Evolutionary conservation across 2,113 vertebrate genomes (phyloP), one percentile per base, ranked within the genome.

Genomic region (Hystrix cristata): DNA sequence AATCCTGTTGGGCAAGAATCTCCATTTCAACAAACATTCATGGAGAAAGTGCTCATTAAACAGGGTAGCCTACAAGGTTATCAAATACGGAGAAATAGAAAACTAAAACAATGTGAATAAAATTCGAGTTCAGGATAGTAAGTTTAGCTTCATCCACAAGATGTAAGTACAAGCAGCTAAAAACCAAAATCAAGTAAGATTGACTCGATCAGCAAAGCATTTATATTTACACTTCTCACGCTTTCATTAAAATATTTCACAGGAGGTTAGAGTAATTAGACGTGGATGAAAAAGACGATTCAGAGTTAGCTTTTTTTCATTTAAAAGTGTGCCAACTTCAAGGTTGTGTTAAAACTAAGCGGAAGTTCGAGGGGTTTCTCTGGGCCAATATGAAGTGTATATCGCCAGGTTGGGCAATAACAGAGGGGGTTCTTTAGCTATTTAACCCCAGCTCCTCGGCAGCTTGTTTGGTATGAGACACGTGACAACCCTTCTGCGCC

Each of bases 301-400:
- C 69, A 38, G 46, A 74, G 18, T 29, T 87, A 48, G 3, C 46
- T 48, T 84, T 80, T 82, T 92, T 71, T 57, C 74, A 81, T 34
- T 84, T 74, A 93, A 51, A 97, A 76, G 31, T 64, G 71, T 84
- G 92, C 6, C n/a, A 87, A 92, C 64, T 95, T 95, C 51, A 76
- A 95, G 87, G n/a, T 7, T 79, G 51, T 88, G 51, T 81, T 85
- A 57, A 96, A 84, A 78, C n/a, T 59, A 91, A 82, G 34, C 65
- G 18, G 19, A 81, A 87, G 27, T 0, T 46, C 57, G 38, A 87
- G 7, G 19, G 27, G 43, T 9, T 90, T 86, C 60, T 74, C 29
- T 65, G 83, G 29, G 51, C 19, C 57, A 60, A 18, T n/a, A 59
- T 12, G 10, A 93, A 81, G 25, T 67, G 19, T 27, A 51, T 7